These are phyloP conservation scores for Caloenas nicobarica DNA, from an alignment of 2,113 vertebrate species.

Conservation along the genomic window DNA sequence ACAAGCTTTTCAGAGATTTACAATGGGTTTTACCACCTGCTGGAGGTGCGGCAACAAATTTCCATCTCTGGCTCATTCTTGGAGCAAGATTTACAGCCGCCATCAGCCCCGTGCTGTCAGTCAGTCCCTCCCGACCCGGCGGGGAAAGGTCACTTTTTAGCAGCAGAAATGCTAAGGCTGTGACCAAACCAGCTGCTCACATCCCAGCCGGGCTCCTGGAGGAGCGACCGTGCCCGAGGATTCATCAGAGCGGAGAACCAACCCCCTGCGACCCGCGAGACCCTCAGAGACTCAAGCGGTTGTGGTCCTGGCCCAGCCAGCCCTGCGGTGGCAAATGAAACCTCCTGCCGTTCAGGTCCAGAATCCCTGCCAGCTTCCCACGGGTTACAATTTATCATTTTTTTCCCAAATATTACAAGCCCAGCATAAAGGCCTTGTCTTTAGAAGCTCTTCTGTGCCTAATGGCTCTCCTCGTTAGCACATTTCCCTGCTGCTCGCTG, in stretches of 20 bases:
- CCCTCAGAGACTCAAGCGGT: neutral
- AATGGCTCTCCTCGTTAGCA: neutral
- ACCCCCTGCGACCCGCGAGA: rapidly evolving
- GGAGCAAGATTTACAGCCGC: slow-evolving; percentile 47
- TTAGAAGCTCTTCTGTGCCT: neutral
- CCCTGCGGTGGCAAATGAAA: neutral
- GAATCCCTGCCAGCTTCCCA: neutral
- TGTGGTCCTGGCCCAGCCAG: neutral
- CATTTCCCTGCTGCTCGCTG: neutral
- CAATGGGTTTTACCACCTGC: slow-evolving; percentile 50
- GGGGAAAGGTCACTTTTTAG: slow-evolving; percentile 37
- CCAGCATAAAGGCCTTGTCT: neutral
- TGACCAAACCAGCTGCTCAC: neutral
- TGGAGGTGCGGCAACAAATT: slow-evolving; percentile 38
- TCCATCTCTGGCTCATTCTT: slow-evolving; percentile 24
- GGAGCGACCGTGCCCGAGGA: neutral
- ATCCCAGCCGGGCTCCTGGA: neutral
- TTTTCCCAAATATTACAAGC: neutral
- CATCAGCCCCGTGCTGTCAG: slow-evolving; percentile 27
- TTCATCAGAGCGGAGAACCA: neutral
- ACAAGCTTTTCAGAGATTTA: slow-evolving; percentile 52
- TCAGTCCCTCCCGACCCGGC: neutral
- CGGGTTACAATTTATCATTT: neutral
- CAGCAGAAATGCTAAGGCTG: neutral
- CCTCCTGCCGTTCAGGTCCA: neutral